Percentiles rank a stretch among this genome's conserved stretches.
Evolutionary conservation across 2,888 invertebrate genomes (phyloP).

Genomic region (Hyposoter dolosus): DNA sequence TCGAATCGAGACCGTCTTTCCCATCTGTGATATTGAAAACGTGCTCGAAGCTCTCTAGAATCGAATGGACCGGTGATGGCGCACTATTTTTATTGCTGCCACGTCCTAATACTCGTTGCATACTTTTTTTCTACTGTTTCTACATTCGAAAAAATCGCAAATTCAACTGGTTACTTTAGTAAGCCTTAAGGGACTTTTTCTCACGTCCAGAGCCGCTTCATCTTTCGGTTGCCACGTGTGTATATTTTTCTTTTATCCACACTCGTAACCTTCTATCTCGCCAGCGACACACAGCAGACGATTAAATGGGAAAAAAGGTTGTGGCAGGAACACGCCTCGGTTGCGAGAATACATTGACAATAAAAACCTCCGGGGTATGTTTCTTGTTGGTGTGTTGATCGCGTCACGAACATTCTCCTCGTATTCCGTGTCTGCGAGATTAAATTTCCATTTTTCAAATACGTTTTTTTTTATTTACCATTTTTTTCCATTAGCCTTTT

Average conservation of each 20-base stretch:
- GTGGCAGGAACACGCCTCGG: conserved; percentile 2
- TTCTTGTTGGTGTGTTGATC: conserved; percentile 3
- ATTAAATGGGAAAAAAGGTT: conserved; percentile 11
- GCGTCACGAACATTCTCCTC: conserved; percentile 19
- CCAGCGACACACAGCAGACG: background rate
- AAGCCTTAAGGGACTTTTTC: conserved; percentile 78
- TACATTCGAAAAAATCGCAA: conserved; percentile 67
- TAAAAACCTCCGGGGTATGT: conserved; percentile 28
- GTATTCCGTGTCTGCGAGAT: background rate
- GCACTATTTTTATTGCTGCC: conserved; percentile 24
- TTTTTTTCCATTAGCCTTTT: conserved; percentile 1
- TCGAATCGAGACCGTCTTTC: conserved; percentile 21
- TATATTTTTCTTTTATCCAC: background rate
- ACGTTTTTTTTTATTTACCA: conserved; percentile 7
- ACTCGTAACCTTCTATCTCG: background rate
- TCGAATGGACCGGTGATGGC: conserved; percentile 34
- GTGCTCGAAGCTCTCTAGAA: conserved; percentile 46
- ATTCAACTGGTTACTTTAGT: conserved; percentile 78
- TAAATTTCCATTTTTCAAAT: conserved; percentile 14
- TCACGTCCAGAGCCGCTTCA: background rate
- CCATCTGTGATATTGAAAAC: conserved; percentile 58
- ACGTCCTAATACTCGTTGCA: background rate
- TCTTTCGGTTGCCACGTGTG: background rate
- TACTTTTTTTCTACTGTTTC: conserved; percentile 15
- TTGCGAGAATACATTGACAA: conserved; percentile 36